phyloP scores from a whole-genome alignment of 2,113 vertebrate genomes.

The Anas platyrhynchos region DNA sequence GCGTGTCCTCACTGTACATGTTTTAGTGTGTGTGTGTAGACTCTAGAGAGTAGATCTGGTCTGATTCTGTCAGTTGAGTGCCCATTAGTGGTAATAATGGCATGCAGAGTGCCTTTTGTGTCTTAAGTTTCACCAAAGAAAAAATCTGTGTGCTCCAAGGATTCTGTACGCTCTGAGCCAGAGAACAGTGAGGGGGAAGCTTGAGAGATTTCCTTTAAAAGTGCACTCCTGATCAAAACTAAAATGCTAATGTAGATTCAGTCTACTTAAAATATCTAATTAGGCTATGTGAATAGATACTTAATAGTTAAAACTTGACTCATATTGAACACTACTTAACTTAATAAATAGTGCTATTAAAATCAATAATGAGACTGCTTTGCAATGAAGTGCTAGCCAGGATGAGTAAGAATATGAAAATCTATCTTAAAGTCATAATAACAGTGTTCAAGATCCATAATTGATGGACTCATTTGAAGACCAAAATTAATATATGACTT shows the following conservation, averaged over 20 bases:
- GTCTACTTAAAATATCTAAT: not conserved
- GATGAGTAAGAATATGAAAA: slow-evolving; percentile 22
- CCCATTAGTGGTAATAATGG: not conserved
- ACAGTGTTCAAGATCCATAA: not conserved
- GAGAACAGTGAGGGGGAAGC: not conserved
- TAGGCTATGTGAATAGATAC: not conserved
- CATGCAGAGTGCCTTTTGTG: not conserved
- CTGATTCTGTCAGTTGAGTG: not conserved
- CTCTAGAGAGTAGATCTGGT: not conserved
- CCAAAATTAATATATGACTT: not conserved
- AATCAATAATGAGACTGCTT: slow-evolving; percentile 13
- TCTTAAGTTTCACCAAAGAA: not conserved
- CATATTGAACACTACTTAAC: not conserved
- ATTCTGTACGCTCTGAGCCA: not conserved
- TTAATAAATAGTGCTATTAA: slow-evolving; percentile 27
- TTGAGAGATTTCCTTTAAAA: not conserved
- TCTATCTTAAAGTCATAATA: slow-evolving; percentile 23
- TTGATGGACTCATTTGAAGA: slow-evolving; percentile 16
- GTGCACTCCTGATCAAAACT: not conserved
- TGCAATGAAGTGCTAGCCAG: not conserved
- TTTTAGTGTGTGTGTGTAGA: not conserved
- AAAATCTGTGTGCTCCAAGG: not conserved
- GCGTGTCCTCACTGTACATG: not conserved
- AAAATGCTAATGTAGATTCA: not conserved
- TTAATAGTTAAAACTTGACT: not conserved